These are phyloP conservation scores for Nasonovia ribisnigri DNA, from an alignment of 2,888 invertebrate species.

Conservation along the genomic window DNA sequence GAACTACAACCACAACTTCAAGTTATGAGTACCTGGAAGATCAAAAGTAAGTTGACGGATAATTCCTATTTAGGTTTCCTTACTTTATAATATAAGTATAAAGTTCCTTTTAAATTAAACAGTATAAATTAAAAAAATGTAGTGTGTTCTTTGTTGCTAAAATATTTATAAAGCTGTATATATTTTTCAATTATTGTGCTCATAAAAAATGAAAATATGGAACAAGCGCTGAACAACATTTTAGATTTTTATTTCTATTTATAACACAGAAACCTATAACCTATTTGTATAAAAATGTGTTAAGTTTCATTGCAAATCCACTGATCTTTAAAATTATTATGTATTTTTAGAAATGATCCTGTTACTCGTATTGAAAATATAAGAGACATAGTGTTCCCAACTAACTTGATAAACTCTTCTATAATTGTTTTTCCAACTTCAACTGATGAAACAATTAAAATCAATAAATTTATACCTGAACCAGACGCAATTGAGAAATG, in stretches of 20 bases:
- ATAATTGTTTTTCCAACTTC: slow-evolving; percentile 17
- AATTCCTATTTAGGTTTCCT: neutral
- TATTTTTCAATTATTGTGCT: no score
- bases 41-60: slow-evolving; percentile 8
- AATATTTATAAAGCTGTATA: no score
- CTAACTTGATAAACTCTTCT: slow-evolving; percentile 16
- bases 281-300: neutral
- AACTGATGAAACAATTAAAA: neutral
- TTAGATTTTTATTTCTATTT: neutral
- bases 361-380: neutral
- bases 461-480: slow-evolving; percentile 33
- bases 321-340: neutral
- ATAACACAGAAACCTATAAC: neutral
- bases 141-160: no score
- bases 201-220: neutral
- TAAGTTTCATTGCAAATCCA: neutral
- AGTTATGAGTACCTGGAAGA: neutral
- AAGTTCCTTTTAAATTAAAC: no score
- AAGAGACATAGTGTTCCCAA: neutral
- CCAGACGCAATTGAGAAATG: slow-evolving; percentile 32
- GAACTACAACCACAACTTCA: neutral
- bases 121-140: no score
- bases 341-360: slow-evolving; percentile 12
- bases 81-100: neutral
- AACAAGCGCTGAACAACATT: neutral